Conservation (phyloP, 1,140 invertebrate species). For the Rhagoletis pomonella region DNA sequence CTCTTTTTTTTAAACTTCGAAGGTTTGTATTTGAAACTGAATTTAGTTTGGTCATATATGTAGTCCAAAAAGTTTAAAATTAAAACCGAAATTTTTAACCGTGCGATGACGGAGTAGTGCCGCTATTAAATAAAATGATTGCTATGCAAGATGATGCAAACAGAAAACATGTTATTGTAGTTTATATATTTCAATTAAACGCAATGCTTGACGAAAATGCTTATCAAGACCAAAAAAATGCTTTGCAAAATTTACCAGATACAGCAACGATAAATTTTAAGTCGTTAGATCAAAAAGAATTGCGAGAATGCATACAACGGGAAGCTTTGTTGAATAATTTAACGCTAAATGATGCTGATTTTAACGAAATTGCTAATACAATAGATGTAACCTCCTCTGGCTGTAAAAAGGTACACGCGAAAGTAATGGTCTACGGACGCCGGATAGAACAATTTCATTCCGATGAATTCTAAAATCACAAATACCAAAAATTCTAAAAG, state of each 20-base stretch:
- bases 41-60: too few species aligned
- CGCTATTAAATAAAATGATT: constrained; percentile 63
- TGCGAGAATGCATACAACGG: constrained; percentile 62
- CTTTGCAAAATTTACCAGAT: constrained; percentile 64
- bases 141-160: constrained; percentile 44
- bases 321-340: constrained; percentile 59
- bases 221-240: constrained; percentile 64
- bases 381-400: constrained; percentile 59
- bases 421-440: constrained; percentile 34
- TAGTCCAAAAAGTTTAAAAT: too few species aligned
- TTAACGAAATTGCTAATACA: constrained; percentile 57
- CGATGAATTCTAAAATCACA: neutral
- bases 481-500: neutral
- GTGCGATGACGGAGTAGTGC: constrained; percentile 62
- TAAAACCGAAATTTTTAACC: constrained; percentile 64
- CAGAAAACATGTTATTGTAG: constrained; percentile 63
- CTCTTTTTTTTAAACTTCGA: too few species aligned
- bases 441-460: neutral
- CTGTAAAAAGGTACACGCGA: constrained; percentile 62
- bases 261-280: constrained; percentile 63
- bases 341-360: constrained; percentile 44
- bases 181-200: constrained; percentile 64
- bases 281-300: constrained; percentile 59
- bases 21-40: too few species aligned
- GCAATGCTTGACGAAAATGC: constrained; percentile 56